These are phyloP conservation scores for Tragelaphus oryx DNA, from an alignment of 2,797 vertebrate genomes.

Conservation along the genomic window DNA sequence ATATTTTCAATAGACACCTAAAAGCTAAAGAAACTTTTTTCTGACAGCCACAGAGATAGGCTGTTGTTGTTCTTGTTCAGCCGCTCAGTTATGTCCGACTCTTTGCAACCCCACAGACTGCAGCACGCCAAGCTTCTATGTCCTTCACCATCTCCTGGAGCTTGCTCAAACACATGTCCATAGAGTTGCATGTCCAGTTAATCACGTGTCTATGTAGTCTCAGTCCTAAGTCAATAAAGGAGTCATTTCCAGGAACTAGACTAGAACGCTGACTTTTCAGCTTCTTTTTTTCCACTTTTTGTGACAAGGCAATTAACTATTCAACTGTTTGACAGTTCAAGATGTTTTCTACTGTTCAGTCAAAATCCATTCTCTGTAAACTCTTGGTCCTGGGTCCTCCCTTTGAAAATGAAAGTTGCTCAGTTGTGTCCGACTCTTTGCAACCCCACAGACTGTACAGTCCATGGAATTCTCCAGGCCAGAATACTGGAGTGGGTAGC, in stretches of 20 bases:
- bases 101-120: background rate
- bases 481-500: too few species aligned
- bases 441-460: too few species aligned
- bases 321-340: background rate
- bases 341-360: background rate
- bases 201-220: background rate
- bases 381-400: background rate
- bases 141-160: background rate
- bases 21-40: background rate
- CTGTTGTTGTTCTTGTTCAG: background rate
- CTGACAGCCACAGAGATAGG: background rate
- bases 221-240: background rate
- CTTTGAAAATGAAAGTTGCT: background rate
- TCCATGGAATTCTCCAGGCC: too few species aligned
- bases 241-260: background rate
- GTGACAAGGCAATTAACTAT: background rate
- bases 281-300: background rate
- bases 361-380: background rate
- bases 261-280: background rate
- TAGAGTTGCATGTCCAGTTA: background rate
- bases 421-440: too few species aligned
- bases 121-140: background rate
- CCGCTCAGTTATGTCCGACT: background rate
- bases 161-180: background rate
- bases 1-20: background rate